Base-by-base conservation (phyloP, 2,113 vertebrate species). In the Zapornia atra region DNA sequence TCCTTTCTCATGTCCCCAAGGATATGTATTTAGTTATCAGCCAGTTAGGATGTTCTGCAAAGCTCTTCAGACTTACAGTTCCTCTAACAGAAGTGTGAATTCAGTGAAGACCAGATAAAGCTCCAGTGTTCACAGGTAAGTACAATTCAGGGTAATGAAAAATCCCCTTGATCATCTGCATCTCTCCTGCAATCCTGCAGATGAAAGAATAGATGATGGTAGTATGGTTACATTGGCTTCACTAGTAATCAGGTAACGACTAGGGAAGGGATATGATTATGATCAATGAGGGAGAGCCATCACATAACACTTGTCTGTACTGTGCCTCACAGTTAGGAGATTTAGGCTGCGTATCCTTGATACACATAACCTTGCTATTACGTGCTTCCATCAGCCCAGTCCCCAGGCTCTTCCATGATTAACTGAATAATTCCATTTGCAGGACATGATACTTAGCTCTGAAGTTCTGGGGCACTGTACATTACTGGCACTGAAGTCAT, bases 361-460 rank as follows among this genome's bases (percentile, higher is more conserved):
- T 33, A 84, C 33, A 51, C 71, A 83, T 73, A 93, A 78, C 91
- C 60, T 91, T 78, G 69, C 76, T 83, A 69, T 92, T 92, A 73
- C 42, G 31, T 66, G n/a, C 59, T 81, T 94, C 69, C 80, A 75
- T 56, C 80, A 94, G 60, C 72, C 59, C 92, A 73, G 56, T 86
- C 80, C 72, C 56, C 1, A 0, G 68, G 76, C 88, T 92, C 68
- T 90, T 83, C 82, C 6, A 0, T 73, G 83, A 92, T 88, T 88
- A 93, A 83, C 71, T 26, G 68, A 92, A 73, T 95, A 92, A 94
- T 90, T 95, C 95, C 46, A 94, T 90, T 90, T 95, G 76, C 86
- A 90, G 88, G 92, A 94, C 82, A 63, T 24, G 64, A 95, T 96
- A 94, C 92, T 86, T 95, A 75, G n/a, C 73, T 88, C 68, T 4